phyloP scores from a whole-genome alignment of 2,888 invertebrate genomes.

The Xanthia togata region DNA sequence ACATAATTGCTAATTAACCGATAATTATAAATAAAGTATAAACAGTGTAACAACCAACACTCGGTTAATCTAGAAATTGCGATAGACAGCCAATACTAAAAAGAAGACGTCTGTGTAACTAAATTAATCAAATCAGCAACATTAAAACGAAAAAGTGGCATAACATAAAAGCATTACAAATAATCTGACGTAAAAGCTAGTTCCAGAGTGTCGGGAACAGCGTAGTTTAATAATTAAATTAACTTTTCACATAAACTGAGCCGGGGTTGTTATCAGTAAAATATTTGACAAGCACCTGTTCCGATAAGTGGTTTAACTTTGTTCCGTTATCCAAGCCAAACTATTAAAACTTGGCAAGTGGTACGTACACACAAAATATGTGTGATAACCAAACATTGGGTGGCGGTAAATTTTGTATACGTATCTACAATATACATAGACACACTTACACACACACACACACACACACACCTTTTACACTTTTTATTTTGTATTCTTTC shows the following conservation, averaged over 20 bases:
- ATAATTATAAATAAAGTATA: too few species aligned
- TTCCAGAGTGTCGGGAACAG: slow-evolving; percentile 19
- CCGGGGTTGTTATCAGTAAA: slow-evolving; percentile 55
- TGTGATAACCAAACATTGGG: slow-evolving; percentile 39
- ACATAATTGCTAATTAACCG: not conserved
- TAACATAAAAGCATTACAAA: slow-evolving; percentile 19
- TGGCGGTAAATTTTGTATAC: slow-evolving; percentile 10
- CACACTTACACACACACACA: too few species aligned
- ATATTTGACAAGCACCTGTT: slow-evolving; percentile 66
- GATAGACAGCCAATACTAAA: not conserved
- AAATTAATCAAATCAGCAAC: not conserved
- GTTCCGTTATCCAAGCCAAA: slow-evolving; percentile 53
- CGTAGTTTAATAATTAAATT: slow-evolving; percentile 56
- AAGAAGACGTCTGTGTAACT: too few species aligned
- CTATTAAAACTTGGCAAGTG: slow-evolving; percentile 66
- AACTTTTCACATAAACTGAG: slow-evolving; percentile 65
- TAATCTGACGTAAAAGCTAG: slow-evolving; percentile 23
- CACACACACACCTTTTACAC: too few species aligned
- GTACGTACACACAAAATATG: slow-evolving; percentile 43
- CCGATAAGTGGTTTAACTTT: slow-evolving; percentile 63
- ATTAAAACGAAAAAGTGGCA: not conserved
- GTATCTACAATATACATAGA: not conserved
- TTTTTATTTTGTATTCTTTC: too few species aligned
- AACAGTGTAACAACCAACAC: too few species aligned
- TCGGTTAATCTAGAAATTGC: not conserved